Conservation (phyloP, 2,113 vertebrate genomes). For the Patagioenas fasciata region DNA sequence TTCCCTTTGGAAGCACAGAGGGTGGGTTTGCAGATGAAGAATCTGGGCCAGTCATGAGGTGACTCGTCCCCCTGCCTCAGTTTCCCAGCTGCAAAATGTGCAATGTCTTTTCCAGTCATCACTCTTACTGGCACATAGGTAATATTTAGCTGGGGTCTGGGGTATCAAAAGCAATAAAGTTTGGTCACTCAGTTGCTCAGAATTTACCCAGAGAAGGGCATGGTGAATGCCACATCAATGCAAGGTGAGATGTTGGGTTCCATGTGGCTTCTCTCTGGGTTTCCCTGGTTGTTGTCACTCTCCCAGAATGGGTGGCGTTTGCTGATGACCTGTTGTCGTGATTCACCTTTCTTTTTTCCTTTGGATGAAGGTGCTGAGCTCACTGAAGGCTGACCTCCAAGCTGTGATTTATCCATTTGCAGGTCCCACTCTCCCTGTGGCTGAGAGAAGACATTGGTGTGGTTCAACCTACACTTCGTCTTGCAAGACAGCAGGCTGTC, state of each 20-base stretch:
- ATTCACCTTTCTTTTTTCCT: background rate
- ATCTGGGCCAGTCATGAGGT: rapidly evolving
- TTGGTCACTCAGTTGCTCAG: background rate
- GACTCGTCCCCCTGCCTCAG: background rate
- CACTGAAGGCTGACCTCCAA: background rate
- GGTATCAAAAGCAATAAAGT: background rate
- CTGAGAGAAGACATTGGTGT: background rate
- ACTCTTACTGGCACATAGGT: background rate
- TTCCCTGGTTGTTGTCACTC: background rate
- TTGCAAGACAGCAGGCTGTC: background rate
- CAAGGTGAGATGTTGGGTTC: background rate
- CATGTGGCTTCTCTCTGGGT: background rate
- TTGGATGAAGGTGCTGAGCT: background rate
- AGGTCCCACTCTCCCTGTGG: background rate
- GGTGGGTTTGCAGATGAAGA: background rate
- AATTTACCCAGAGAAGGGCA: background rate
- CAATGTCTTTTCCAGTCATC: background rate
- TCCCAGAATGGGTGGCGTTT: background rate
- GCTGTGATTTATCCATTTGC: rapidly evolving
- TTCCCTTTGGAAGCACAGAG: background rate
- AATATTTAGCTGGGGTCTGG: background rate
- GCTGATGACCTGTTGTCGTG: background rate
- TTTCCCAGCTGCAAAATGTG: background rate
- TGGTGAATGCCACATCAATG: background rate
- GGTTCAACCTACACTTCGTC: background rate